These are phyloP conservation scores for Premnoplex brunnescens DNA, from an alignment of 2,797 vertebrate genomes.

Conservation along the genomic window DNA sequence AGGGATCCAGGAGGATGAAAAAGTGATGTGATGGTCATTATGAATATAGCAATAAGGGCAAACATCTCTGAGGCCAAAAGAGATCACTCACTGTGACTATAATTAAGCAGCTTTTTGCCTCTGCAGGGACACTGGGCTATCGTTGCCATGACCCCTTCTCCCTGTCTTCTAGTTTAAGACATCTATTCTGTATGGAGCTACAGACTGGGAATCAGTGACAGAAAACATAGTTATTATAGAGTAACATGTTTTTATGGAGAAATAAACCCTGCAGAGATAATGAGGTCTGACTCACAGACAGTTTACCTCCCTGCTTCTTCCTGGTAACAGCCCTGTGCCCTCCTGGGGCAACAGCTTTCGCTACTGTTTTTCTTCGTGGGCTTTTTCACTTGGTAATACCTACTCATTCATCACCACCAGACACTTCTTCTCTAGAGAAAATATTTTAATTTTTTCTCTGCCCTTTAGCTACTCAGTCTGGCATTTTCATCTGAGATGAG, in stretches of 20 bases:
- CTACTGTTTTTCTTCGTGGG: not conserved
- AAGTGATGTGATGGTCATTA: not conserved
- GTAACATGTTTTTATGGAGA: not conserved
- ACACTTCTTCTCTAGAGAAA: not conserved
- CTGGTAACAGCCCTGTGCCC: not conserved
- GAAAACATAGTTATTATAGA: not conserved
- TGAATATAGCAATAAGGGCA: not conserved
- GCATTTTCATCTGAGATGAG: not conserved
- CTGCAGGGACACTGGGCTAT: not conserved
- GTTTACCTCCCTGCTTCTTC: not conserved
- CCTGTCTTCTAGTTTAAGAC: not conserved
- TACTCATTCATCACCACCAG: not conserved
- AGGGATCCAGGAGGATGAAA: not conserved
- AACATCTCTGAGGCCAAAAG: not conserved
- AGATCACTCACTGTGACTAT: not conserved
- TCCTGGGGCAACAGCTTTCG: not conserved
- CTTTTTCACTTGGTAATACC: not conserved
- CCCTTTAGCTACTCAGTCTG: not conserved
- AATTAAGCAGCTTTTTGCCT: not conserved
- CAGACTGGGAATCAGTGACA: not conserved
- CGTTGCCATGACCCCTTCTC: rapidly evolving
- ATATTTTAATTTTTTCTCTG: not conserved
- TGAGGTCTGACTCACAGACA: not conserved
- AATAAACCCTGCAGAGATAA: not conserved
- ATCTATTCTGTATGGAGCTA: not conserved